Base-by-base conservation (phyloP, 2,888 invertebrate species). In the Trachelus iudaicus region DNA sequence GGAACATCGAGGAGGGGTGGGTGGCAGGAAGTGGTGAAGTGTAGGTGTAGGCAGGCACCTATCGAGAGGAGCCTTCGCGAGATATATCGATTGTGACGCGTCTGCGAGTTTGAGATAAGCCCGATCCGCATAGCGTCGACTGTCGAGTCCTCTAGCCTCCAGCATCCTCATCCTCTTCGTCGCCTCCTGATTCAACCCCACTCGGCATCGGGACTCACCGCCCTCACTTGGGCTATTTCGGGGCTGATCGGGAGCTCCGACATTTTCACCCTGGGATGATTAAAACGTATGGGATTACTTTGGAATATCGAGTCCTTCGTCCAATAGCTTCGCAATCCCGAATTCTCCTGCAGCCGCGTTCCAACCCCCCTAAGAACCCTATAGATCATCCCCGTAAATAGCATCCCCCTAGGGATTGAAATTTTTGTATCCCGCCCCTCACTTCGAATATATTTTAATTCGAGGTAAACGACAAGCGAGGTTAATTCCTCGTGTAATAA, bases 11-110 rank as follows among this genome's bases (percentile, higher is more conserved):
- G 31, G 30, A 56, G 30, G 76, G 78, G 75, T 40, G 31, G 69
- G 34, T 40, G 56, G 56, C 68, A 35, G 77, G 75, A 13, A 71
- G 78, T 35, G 77, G 69, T 76, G 75, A 34, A 56, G 76, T 40
- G 69, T 73, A 75, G 73, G 73, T 77, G 69, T 73, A 76, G 80
- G 79, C 75, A 79, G 83, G 80, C 82, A 82, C 80, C 86, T 86
- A 87, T 88, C 87, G 85, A 85, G 87, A 85, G 84, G 83, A 87
- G 84, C 82, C 88, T 87, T 82, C 89, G 89, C 89, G 90, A 91
- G 89, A 91, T 91, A 90, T 90, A 91, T 91, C 89, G 91, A 91
- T 91, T 89, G 90, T 88, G 89, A 90, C 90, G 89, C 90, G 91
- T 91, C 90, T 91, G 90, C 88, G 88, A 90, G 85, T 89, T 87